These are phyloP conservation scores for Ochlodes sylvanus DNA, from an alignment of 2,888 invertebrate species.

Conservation along the genomic window DNA sequence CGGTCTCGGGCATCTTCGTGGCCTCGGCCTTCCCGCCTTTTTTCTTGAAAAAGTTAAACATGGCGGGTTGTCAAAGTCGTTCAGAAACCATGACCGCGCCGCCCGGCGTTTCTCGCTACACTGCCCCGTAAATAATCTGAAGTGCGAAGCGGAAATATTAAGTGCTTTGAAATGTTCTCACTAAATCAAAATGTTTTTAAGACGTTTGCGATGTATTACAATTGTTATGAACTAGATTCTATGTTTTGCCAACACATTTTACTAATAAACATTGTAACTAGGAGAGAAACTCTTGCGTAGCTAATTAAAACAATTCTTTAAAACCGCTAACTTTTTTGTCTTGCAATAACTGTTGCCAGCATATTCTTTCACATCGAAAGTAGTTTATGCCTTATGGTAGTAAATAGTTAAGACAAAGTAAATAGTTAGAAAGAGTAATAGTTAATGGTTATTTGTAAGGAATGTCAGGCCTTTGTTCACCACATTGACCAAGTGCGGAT, in stretches of 20 bases:
- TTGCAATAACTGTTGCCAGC: no score
- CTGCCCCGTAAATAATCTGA: conserved; percentile 49
- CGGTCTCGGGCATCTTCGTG: conserved; percentile 52
- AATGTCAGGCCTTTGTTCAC: no score
- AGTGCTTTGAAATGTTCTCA: conserved; percentile 34
- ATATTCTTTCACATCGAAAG: no score
- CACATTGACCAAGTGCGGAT: no score
- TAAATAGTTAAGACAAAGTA: no score
- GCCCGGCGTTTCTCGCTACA: conserved; percentile 52
- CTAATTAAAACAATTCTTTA: background rate
- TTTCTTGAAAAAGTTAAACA: conserved; percentile 81
- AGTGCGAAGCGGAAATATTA: conserved; percentile 28
- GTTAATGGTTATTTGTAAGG: no score
- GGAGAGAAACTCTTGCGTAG: background rate
- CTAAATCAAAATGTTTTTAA: conserved; percentile 31
- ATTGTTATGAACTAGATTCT: conserved; percentile 20
- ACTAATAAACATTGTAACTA: background rate
- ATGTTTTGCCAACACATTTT: conserved; percentile 16
- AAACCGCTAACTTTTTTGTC: no score
- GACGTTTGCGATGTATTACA: conserved; percentile 33
- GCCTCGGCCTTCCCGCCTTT: conserved; percentile 74
- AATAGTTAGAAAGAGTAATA: no score
- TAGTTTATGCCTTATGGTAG: no score
- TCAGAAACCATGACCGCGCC: conserved; percentile 63
- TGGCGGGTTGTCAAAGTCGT: conserved; percentile 58